Evolutionary conservation across 2,797 vertebrate species (phyloP).

Genomic region (Artibeus jamaicensis): DNA sequence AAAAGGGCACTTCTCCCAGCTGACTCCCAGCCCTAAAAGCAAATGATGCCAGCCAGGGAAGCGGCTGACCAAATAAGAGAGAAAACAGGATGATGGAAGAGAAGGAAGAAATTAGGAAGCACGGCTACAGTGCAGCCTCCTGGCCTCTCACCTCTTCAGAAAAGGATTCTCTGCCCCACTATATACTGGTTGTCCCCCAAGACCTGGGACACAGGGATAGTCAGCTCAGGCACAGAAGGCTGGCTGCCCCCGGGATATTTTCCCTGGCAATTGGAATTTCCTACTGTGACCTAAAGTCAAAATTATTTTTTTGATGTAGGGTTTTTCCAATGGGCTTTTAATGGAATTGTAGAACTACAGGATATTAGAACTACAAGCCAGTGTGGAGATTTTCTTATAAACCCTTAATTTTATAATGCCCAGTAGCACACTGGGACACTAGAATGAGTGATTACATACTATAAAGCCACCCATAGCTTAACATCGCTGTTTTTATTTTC

Average conservation of each 20-base stretch:
- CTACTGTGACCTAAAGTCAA: background rate
- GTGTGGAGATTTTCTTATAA: background rate
- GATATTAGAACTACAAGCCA: background rate
- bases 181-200: background rate
- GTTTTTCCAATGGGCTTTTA: background rate
- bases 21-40: background rate
- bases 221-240: background rate
- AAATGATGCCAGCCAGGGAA: background rate
- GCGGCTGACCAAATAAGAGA: background rate
- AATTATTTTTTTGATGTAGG: background rate
- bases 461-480: background rate
- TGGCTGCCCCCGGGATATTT: accelerated
- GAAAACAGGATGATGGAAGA: background rate
- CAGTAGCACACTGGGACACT: background rate
- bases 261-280: background rate
- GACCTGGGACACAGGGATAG: background rate
- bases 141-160: background rate
- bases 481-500: background rate
- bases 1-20: background rate
- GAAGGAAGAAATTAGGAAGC: background rate
- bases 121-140: background rate
- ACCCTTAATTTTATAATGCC: background rate
- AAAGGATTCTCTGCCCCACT: background rate
- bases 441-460: background rate
- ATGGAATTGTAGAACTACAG: background rate